These are phyloP conservation scores for Drosophila ananassae DNA, from an alignment of 1,140 invertebrate genomes.

Conservation along the genomic window DNA sequence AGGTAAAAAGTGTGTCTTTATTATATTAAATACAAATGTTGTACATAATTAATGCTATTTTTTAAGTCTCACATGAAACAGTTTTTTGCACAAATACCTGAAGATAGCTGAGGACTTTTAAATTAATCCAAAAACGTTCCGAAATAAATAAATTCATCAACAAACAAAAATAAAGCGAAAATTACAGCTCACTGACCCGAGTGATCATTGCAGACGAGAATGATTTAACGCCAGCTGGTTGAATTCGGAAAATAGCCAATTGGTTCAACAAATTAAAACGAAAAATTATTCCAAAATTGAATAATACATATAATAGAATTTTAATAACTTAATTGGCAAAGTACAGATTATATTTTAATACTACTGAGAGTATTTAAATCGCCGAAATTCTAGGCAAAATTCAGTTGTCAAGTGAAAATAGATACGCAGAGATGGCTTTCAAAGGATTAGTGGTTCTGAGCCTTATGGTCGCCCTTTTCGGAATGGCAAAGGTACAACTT, in stretches of 20 bases:
- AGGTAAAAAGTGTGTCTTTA: too few species aligned
- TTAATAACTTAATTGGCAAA: conserved; percentile 60
- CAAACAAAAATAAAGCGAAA: background rate
- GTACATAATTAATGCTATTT: too few species aligned
- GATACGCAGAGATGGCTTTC: conserved; percentile 38
- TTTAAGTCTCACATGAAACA: too few species aligned
- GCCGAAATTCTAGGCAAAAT: background rate
- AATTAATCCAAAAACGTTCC: background rate
- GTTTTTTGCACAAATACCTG: too few species aligned
- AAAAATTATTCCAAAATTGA: conserved; percentile 28
- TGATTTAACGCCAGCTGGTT: conserved; percentile 34
- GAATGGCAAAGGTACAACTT: conserved; percentile 24
- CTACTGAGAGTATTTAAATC: conserved; percentile 43
- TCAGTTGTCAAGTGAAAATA: conserved; percentile 12
- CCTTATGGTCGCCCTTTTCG: conserved; percentile 24
- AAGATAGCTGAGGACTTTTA: background rate
- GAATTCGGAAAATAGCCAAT: conserved; percentile 9
- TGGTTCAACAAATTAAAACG: conserved; percentile 17
- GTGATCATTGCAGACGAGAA: background rate
- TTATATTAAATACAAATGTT: too few species aligned
- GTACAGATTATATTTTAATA: background rate
- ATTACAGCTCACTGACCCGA: conserved; percentile 31
- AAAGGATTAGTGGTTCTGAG: conserved; percentile 20
- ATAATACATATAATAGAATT: conserved; percentile 51
- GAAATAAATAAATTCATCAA: background rate